phyloP scores from a whole-genome alignment of 2,888 invertebrate species.

The Altica lythri region DNA sequence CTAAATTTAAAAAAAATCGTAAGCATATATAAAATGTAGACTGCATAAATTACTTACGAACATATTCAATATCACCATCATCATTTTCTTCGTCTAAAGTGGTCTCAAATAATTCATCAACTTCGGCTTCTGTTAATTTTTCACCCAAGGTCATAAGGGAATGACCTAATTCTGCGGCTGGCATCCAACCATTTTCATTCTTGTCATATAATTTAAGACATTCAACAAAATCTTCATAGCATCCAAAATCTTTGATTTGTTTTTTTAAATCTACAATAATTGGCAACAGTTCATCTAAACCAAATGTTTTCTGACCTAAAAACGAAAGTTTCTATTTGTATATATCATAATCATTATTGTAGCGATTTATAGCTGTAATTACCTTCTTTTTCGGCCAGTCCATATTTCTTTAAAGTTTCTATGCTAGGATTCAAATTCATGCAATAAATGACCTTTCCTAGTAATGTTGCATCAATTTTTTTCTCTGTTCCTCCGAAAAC shows the following conservation, averaged over 20 bases:
- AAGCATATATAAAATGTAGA: neutral
- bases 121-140: slow-evolving; percentile 76
- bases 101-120: slow-evolving; percentile 78
- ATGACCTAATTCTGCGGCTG: slow-evolving; percentile 93
- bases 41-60: slow-evolving; percentile 72
- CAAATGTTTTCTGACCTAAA: slow-evolving; percentile 82
- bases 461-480: slow-evolving; percentile 84
- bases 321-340: slow-evolving; percentile 9
- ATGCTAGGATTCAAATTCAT: slow-evolving; percentile 93
- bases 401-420: slow-evolving; percentile 88
- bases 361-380: neutral
- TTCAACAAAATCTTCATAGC: slow-evolving; percentile 98
- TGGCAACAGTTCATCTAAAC: slow-evolving; percentile 95
- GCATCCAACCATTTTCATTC: slow-evolving; percentile 93
- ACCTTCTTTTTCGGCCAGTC: slow-evolving; percentile 77
- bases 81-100: slow-evolving; percentile 92
- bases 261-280: slow-evolving; percentile 91
- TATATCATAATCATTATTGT: neutral
- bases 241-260: slow-evolving; percentile 89
- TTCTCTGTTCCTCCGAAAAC: slow-evolving; percentile 67
- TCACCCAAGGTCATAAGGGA: slow-evolving; percentile 92
- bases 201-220: slow-evolving; percentile 99
- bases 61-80: slow-evolving; percentile 90
- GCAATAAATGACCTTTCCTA: slow-evolving; percentile 90
- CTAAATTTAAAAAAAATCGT: slow-evolving; percentile 58